phyloP scores from a whole-genome alignment of 2,888 invertebrate species.

The Chloroclysta siterata region DNA sequence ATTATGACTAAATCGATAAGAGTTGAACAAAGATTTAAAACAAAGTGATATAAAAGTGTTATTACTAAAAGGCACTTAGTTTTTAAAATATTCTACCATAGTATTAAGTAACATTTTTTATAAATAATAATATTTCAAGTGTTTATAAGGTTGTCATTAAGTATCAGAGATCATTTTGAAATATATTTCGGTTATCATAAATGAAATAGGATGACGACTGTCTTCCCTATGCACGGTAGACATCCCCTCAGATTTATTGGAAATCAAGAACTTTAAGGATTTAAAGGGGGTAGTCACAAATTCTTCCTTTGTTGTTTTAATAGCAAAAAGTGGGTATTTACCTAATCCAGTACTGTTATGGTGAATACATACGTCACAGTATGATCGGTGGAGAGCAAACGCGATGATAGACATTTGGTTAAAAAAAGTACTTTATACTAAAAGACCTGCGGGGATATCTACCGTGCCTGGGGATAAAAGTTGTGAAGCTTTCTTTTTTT shows the following conservation, averaged over 20 bases:
- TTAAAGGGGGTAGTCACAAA: not conserved
- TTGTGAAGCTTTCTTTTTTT: no score
- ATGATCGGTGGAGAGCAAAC: no score
- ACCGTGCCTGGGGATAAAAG: no score
- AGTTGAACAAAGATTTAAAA: not conserved
- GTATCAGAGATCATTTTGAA: not conserved
- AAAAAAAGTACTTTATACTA: no score
- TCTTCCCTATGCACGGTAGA: not conserved
- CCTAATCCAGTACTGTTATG: no score
- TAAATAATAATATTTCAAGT: not conserved
- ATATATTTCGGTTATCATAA: not conserved
- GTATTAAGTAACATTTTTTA: not conserved
- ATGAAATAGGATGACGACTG: not conserved
- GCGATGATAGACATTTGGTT: no score
- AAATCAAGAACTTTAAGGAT: no score
- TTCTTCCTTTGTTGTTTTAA: no score
- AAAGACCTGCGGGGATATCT: no score
- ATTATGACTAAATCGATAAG: not conserved
- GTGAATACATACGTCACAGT: no score
- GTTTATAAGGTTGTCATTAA: not conserved
- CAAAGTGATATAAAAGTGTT: constrained; percentile 41
- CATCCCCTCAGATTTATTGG: not conserved
- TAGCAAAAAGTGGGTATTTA: no score
- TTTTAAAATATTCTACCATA: constrained; percentile 20
- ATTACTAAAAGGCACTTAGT: constrained; percentile 41